Evolutionary conservation across 2,113 vertebrate genomes (phyloP).

Genomic region (Proterorhinus semilunaris): DNA sequence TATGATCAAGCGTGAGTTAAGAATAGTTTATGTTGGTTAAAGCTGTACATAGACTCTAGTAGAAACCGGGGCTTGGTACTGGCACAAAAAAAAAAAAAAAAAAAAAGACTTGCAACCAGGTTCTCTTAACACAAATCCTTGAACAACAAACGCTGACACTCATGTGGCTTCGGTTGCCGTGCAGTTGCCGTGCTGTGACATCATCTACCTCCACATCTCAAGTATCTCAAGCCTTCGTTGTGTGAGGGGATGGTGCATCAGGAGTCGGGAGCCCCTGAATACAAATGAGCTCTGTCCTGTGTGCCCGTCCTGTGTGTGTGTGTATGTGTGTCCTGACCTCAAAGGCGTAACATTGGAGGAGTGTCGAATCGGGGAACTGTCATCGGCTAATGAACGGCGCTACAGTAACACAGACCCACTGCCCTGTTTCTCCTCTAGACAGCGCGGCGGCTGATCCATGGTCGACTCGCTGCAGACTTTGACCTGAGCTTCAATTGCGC

Average conservation of each 20-base stretch:
- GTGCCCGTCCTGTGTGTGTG: not conserved
- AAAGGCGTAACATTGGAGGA: conserved; percentile 22
- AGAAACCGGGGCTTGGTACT: too few species aligned
- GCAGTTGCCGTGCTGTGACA: too few species aligned
- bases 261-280: conserved; percentile 62
- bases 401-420: conserved; percentile 41
- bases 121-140: too few species aligned
- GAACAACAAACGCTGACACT: too few species aligned
- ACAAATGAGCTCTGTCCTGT: conserved; percentile 36
- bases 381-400: conserved; percentile 43
- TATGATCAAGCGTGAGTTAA: too few species aligned
- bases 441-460: conserved; percentile 23
- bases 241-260: conserved; percentile 53
- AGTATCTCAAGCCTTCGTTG: too few species aligned
- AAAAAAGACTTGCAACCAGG: too few species aligned
- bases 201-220: too few species aligned
- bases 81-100: too few species aligned
- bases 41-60: too few species aligned
- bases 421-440: conserved; percentile 48
- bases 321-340: not conserved
- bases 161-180: too few species aligned
- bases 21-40: too few species aligned
- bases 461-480: conserved; percentile 24
- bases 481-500: conserved; percentile 24
- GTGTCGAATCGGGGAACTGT: conserved; percentile 34